These are phyloP conservation scores for Sturmia bella DNA, from an alignment of 2,888 invertebrate species.

Conservation along the genomic window DNA sequence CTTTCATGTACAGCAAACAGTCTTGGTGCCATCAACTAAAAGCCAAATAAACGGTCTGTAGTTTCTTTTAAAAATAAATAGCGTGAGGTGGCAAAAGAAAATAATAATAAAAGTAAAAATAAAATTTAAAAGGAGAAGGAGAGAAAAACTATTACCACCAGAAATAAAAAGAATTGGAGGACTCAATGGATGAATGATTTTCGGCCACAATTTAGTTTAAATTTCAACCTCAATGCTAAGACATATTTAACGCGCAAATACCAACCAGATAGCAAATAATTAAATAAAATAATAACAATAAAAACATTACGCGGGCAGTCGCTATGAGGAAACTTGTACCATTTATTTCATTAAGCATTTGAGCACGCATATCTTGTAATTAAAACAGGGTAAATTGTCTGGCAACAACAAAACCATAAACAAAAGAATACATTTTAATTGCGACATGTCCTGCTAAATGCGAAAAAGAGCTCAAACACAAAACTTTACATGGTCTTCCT, in stretches of 20 bases:
- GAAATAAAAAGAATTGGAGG: slow-evolving; percentile 46
- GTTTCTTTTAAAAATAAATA: slow-evolving; percentile 64
- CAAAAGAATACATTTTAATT: slow-evolving; percentile 15
- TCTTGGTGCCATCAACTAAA: slow-evolving; percentile 11
- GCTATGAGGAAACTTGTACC: not conserved
- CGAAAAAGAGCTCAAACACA: slow-evolving; percentile 33
- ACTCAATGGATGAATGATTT: slow-evolving; percentile 49
- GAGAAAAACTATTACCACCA: slow-evolving; percentile 48
- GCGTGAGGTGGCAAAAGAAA: slow-evolving; percentile 66
- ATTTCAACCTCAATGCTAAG: slow-evolving; percentile 51
- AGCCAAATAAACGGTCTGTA: slow-evolving; percentile 56
- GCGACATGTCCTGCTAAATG: slow-evolving; percentile 45
- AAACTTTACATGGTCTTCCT: slow-evolving; percentile 41
- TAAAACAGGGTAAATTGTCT: slow-evolving; percentile 14
- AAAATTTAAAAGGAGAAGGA: slow-evolving; percentile 19
- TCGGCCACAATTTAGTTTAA: slow-evolving; percentile 62
- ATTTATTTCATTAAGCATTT: slow-evolving; percentile 29
- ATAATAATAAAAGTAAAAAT: slow-evolving; percentile 42
- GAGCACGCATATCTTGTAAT: slow-evolving; percentile 47
- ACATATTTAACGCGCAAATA: slow-evolving; percentile 33
- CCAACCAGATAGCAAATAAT: not conserved
- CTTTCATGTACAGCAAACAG: slow-evolving; percentile 8
- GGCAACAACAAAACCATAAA: not conserved
- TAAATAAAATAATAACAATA: not conserved
- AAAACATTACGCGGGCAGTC: not conserved